Conservation (phyloP, 2,888 invertebrate species). For the Drosophila nr. medialis region DNA sequence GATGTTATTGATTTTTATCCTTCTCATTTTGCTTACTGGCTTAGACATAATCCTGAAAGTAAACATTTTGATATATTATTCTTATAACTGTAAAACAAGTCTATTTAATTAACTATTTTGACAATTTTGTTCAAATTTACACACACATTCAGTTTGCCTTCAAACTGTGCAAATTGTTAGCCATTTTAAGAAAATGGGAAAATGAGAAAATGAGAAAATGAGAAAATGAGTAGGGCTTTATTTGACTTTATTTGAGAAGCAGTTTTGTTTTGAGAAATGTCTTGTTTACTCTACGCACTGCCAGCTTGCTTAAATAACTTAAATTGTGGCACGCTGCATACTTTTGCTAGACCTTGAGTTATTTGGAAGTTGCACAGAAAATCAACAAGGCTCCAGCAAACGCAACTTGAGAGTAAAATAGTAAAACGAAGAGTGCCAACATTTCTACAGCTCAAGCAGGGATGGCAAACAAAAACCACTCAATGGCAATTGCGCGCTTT, state of each 20-base stretch:
- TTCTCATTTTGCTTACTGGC: too few species aligned
- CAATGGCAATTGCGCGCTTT: conserved; percentile 64
- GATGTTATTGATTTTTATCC: too few species aligned
- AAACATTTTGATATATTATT: too few species aligned
- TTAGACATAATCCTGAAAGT: too few species aligned
- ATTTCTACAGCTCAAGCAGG: conserved; percentile 62
- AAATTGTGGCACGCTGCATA: not conserved
- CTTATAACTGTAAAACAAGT: not conserved
- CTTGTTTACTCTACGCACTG: not conserved
- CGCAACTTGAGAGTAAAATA: conserved; percentile 24
- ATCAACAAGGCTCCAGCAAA: conserved; percentile 11
- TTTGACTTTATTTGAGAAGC: not conserved
- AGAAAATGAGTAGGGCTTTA: too few species aligned
- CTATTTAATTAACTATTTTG: not conserved
- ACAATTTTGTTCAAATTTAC: not conserved
- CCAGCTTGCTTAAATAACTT: too few species aligned
- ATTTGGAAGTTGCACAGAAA: not conserved
- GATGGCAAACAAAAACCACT: conserved; percentile 76
- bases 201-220: too few species aligned
- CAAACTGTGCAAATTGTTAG: not conserved
- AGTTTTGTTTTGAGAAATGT: not conserved
- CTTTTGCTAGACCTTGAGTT: not conserved
- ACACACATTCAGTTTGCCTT: not conserved
- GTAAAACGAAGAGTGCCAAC: conserved; percentile 47
- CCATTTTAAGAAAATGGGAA: too few species aligned